These are phyloP conservation scores for Cosmorhoe ocellata DNA, from an alignment of 2,888 invertebrate genomes.

Conservation along the genomic window DNA sequence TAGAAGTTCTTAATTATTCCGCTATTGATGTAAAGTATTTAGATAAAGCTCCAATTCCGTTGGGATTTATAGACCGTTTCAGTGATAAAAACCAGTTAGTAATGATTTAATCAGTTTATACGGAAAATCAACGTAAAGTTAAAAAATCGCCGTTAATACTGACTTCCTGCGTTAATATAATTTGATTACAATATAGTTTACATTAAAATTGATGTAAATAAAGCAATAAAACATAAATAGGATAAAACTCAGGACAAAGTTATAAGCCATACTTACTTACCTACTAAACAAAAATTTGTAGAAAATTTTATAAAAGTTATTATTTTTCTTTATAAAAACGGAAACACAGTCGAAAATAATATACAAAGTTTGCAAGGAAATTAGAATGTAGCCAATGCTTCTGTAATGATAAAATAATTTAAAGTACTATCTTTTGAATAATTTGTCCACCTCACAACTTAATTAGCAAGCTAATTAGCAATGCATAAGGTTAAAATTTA, in stretches of 20 bases:
- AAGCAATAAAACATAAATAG: not conserved
- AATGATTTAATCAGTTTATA: slow-evolving; percentile 18
- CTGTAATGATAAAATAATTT: slow-evolving; percentile 1
- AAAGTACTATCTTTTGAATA: slow-evolving; percentile 11
- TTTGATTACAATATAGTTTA: not conserved
- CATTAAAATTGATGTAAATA: not conserved
- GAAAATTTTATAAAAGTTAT: too few relatives aligned
- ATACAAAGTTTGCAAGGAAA: not conserved
- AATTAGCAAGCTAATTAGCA: slow-evolving; percentile 35
- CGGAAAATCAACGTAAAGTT: slow-evolving; percentile 3
- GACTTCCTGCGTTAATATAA: not conserved
- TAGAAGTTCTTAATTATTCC: slow-evolving; percentile 74
- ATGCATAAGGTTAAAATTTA: slow-evolving; percentile 23
- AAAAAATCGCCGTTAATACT: not conserved
- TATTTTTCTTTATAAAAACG: too few relatives aligned
- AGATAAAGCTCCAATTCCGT: slow-evolving; percentile 34
- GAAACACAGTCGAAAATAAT: too few relatives aligned
- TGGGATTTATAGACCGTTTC: slow-evolving; percentile 31
- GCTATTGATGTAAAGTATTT: slow-evolving; percentile 43
- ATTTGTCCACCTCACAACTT: slow-evolving; percentile 12
- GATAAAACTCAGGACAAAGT: too few relatives aligned
- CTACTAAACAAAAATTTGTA: too few relatives aligned
- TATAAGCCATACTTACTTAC: too few relatives aligned
- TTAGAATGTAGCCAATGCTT: not conserved
- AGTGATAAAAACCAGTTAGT: slow-evolving; percentile 25